Conservation (phyloP, 1,140 invertebrate species). For the Zaprionus lachaisei region DNA sequence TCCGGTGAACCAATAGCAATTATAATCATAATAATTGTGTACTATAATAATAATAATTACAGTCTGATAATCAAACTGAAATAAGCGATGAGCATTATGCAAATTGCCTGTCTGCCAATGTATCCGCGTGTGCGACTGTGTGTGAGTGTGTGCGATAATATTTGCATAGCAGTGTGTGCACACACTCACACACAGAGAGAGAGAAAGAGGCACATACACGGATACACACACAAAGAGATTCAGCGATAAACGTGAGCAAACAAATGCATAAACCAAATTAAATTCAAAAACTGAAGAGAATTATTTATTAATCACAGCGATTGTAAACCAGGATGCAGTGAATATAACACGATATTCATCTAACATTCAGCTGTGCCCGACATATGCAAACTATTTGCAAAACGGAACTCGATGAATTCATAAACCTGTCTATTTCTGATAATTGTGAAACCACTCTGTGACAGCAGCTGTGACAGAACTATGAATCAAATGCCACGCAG, state of each 20-base stretch:
- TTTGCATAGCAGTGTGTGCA: constrained; percentile 15
- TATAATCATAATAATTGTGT: constrained; percentile 21
- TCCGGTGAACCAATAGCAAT: neutral
- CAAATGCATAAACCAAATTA: constrained; percentile 70
- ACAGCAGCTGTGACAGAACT: neutral
- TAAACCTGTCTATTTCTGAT: neutral
- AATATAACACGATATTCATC: neutral
- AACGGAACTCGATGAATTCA: neutral
- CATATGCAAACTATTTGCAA: neutral
- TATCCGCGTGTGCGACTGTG: neutral
- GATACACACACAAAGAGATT: constrained; percentile 4
- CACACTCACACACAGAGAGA: neutral
- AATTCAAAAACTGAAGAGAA: constrained; percentile 51
- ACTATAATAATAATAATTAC: constrained; percentile 31
- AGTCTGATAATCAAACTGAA: constrained; percentile 47
- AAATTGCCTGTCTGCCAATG: constrained; percentile 46
- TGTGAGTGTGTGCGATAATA: constrained; percentile 4
- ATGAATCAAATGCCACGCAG: constrained; percentile 2
- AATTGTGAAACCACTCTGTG: neutral
- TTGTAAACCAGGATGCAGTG: constrained; percentile 23
- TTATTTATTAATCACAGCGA: constrained; percentile 61
- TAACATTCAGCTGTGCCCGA: neutral
- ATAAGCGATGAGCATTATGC: constrained; percentile 64
- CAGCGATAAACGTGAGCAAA: constrained; percentile 42
- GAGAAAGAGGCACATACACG: neutral